phyloP scores from a whole-genome alignment of 1,140 invertebrate species.

The Sminthurides bifidus region DNA sequence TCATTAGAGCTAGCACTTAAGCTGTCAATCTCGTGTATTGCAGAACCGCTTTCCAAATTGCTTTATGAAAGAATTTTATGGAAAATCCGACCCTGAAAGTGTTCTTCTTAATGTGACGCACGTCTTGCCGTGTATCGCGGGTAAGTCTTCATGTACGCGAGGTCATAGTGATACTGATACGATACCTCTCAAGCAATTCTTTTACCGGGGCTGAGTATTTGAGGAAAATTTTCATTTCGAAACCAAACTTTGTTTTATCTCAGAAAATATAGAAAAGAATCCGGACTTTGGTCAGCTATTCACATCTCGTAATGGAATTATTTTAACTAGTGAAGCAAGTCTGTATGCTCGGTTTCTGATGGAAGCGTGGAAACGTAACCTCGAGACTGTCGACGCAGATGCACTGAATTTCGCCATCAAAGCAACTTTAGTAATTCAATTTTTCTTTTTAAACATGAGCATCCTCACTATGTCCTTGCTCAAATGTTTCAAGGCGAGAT shows the following conservation, averaged over 20 bases:
- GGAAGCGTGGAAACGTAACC: constrained; percentile 5
- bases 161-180: too few species aligned
- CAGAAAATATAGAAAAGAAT: background rate
- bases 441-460: background rate
- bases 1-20: too few species aligned
- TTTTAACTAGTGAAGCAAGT: background rate
- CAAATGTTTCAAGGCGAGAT: background rate
- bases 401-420: background rate
- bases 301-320: background rate
- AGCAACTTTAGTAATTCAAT: background rate
- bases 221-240: background rate
- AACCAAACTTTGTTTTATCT: background rate
- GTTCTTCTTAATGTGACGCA: constrained; percentile 10
- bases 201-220: background rate
- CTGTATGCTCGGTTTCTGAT: constrained; percentile 7
- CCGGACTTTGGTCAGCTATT: background rate
- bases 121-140: background rate
- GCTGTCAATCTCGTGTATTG: background rate
- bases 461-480: background rate
- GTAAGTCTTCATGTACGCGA: too few species aligned
- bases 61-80: background rate
- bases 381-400: background rate
- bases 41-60: constrained; percentile 8
- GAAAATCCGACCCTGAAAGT: background rate
- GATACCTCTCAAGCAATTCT: background rate